These are phyloP conservation scores for Enteromius afrohamiltoni DNA, from an alignment of 2,797 vertebrate species.

Conservation along the genomic window DNA sequence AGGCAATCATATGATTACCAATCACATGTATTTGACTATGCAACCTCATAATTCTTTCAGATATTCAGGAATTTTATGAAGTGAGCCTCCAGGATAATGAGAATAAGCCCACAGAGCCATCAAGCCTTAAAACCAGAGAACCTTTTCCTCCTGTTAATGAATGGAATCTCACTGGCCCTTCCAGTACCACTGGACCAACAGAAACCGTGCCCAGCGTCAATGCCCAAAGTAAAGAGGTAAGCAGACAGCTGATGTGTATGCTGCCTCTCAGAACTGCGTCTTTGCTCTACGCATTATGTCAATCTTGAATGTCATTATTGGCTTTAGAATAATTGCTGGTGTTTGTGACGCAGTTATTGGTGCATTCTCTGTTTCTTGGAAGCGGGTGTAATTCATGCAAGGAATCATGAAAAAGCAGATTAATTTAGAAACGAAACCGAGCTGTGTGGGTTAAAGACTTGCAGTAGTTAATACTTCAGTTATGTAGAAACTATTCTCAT, in stretches of 20 bases:
- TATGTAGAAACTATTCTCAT: background rate
- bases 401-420: background rate
- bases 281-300: background rate
- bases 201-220: conserved; percentile 79
- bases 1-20: background rate
- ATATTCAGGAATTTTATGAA: conserved; percentile 91
- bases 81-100: conserved; percentile 85
- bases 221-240: conserved; percentile 80
- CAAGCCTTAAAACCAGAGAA: conserved; percentile 70
- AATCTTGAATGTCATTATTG: background rate
- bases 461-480: background rate
- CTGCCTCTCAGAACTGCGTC: background rate
- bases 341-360: background rate
- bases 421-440: background rate
- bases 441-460: background rate
- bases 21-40: background rate
- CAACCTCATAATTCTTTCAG: conserved; percentile 59
- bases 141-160: conserved; percentile 76
- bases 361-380: background rate
- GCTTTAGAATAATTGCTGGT: background rate
- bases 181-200: conserved; percentile 79
- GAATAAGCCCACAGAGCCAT: conserved; percentile 73
- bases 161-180: conserved; percentile 82
- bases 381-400: background rate
- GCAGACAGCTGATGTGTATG: conserved; percentile 3